Conservation (phyloP, 2,888 invertebrate species). For the Leucoma salicis region DNA sequence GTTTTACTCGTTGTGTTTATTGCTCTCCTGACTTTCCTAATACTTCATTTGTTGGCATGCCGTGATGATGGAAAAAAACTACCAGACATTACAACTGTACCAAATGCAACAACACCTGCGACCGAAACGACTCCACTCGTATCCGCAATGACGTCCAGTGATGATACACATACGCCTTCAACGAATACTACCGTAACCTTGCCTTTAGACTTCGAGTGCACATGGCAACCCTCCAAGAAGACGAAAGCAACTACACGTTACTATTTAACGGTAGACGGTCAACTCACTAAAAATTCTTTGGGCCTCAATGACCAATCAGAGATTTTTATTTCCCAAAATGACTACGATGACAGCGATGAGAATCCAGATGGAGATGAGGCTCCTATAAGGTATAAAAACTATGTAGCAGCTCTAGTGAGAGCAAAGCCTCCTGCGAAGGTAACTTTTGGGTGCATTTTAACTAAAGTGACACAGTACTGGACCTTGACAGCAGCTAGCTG, state of each 20-base stretch:
- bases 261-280: slow-evolving; percentile 26
- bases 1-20: slow-evolving; percentile 49
- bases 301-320: background rate
- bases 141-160: no score
- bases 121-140: background rate
- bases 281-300: background rate
- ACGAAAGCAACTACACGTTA: slow-evolving; percentile 47
- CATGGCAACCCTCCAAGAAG: slow-evolving; percentile 57
- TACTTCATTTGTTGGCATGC: slow-evolving; percentile 58
- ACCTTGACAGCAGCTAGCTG: slow-evolving; percentile 67
- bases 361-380: slow-evolving; percentile 25
- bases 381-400: slow-evolving; percentile 19
- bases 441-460: slow-evolving; percentile 61
- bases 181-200: slow-evolving; percentile 15
- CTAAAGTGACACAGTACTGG: slow-evolving; percentile 54
- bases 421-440: slow-evolving; percentile 44
- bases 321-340: slow-evolving; percentile 1
- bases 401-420: slow-evolving; percentile 56
- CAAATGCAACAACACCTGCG: no score
- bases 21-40: slow-evolving; percentile 50
- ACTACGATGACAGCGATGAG: slow-evolving; percentile 16
- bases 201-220: slow-evolving; percentile 43
- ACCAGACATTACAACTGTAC: background rate
- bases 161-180: background rate
- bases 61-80: slow-evolving; percentile 1